Base-by-base conservation (phyloP, 1,140 invertebrate genomes). In the Lutraria rhynchaena region DNA sequence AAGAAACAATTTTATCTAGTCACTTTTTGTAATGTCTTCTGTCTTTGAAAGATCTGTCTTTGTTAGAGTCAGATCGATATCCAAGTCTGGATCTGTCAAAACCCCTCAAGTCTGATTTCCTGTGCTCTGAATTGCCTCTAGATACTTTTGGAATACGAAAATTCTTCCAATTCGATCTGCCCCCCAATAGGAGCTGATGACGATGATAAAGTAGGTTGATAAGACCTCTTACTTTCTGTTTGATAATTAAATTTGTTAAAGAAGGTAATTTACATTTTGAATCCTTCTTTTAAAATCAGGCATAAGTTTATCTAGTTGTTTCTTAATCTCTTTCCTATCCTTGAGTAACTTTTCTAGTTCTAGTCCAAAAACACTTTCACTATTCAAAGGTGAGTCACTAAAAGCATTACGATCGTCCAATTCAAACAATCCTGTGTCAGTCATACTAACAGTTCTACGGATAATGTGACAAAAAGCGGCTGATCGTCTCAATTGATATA, bases 81-180 rank as follows among this genome's bases (percentile, higher is more conserved):
- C 44, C 15, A 24, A 19, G 7, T 24, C 49, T 19, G 27, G 49
- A 37, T 57, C 35, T 29, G 0, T 27, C 9, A 58, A 11, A 19
- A 5, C 22, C 31, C 73, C 13, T 53, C 13, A 15, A 53, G 24
- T 35, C 37, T 51, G 1, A 41, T n/a, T 3, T n/a, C 5, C 19
- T 19, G 19, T 11, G 19, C 19, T 63, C 7, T 9, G 15, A 17
- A 17, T 29, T 37, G 31, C 29, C n/a, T 29, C 41, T 61, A 3
- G 73, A 17, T 3, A 76, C 9, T 24, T 63, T 76, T 61, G 73
- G 73, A 19, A 76, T 76, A n/a, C 57, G 73, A 76, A 76, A 76
- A 63, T 46, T 63, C 19, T 63, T 37, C 19, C 29, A 75, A 49
- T 29, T 33, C 0, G 4, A n/a, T n/a, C n/a, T n/a, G 44, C 1